Conservation (phyloP, 2,113 vertebrate genomes). For the Alectura lathami region DNA sequence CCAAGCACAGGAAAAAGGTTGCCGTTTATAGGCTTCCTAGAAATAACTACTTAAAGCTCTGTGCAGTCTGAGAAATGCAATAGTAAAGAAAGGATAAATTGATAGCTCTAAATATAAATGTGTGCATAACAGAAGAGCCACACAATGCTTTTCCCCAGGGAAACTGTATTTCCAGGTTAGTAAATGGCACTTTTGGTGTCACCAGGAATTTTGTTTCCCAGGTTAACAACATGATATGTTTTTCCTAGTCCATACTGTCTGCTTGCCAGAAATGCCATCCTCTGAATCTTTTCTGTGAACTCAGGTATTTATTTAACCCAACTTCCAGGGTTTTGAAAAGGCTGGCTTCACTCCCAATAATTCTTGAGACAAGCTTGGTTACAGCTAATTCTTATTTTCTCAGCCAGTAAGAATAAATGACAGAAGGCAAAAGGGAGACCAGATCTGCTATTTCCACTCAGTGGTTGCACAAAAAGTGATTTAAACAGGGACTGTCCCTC, state of each 20-base stretch:
- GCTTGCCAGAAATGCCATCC: neutral
- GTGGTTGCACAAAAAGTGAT: neutral
- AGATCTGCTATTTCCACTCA: neutral
- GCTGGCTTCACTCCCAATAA: neutral
- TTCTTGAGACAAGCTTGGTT: neutral
- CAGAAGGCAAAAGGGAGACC: neutral
- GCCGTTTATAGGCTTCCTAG: slow-evolving; percentile 37
- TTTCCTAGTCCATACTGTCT: neutral
- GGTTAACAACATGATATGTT: rapidly evolving
- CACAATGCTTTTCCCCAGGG: neutral
- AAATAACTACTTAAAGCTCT: neutral
- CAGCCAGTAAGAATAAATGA: neutral
- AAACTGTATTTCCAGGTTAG: neutral
- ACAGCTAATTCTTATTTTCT: neutral
- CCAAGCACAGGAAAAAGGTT: slow-evolving; percentile 2
- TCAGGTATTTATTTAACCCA: slow-evolving; percentile 3
- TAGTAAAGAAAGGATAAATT: neutral
- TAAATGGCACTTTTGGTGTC: neutral
- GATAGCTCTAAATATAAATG: neutral
- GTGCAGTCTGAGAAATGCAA: neutral
- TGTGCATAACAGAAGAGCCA: neutral
- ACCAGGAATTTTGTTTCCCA: slow-evolving; percentile 1
- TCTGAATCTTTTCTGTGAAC: neutral
- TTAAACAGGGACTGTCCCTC: neutral
- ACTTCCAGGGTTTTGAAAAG: neutral